Base-by-base conservation (phyloP, 1,140 invertebrate genomes). In the Bombus breviceps region DNA sequence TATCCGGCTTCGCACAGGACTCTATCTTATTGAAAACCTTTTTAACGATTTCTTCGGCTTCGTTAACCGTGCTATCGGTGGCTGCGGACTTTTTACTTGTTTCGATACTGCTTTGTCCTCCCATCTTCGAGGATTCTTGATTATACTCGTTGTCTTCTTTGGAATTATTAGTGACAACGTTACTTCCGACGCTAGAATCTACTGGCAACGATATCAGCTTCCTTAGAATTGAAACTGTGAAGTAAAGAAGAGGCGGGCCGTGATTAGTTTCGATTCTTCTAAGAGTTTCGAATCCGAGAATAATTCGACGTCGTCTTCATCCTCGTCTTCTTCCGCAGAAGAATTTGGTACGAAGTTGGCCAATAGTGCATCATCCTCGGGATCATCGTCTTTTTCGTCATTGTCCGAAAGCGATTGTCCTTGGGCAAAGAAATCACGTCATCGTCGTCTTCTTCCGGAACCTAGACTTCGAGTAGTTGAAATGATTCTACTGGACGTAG, bases 401-500 rank as follows among this genome's bases (percentile, higher is more conserved):
- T 96, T 95, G 86, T 94, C 88, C 93, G 34, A 37, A 37, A 37
- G 34, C 34, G 34, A 41, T 96, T 95, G 86, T 94, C 87, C 93
- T 82, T 95, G 78, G 94, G 94, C 90, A 69, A 94, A 95, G 32
- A 95, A 76, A 76, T 96, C 96, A 43, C 41, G 77, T 97, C 96
- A 80, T 97, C 96, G n/a, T 97, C 96, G 34, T 96, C 96, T 41
- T 96, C 96, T 18, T 96, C 96, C 3, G 95, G 94, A 34, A 80
- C 69, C 28, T 95, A 90, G 1, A 90, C 69, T 47, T 91, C 85
- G 9, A 92, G 73, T 12, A 93, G 37, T 8, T 97, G 97, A 73
- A 97, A 91, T 10, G 97, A 97, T 91, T 98, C 97, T 1, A 97
- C 96, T 64, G 97, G 96, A 88, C 97, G 97, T 3, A 97, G 95